Percentiles rank a stretch among this genome's conserved stretches.
phyloP scores from a whole-genome alignment of 2,797 vertebrate genomes.

The Astyanax mexicanus region DNA sequence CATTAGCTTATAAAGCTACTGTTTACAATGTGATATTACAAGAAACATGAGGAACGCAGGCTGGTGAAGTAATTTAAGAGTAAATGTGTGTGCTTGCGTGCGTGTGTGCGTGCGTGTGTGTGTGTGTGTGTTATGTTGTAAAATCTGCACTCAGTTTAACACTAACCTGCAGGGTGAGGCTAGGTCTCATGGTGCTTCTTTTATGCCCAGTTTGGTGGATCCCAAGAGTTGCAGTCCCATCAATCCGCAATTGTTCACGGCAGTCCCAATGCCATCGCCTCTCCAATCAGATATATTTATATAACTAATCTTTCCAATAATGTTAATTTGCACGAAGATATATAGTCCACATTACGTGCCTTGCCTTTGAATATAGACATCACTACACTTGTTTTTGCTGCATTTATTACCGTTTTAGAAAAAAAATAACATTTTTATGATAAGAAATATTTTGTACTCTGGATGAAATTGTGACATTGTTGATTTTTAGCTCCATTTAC shows the following conservation, averaged over 20 bases:
- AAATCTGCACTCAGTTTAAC: conserved; percentile 84
- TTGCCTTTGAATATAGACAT: conserved; percentile 99
- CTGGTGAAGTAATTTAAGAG: conserved; percentile 69
- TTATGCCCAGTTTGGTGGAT: conserved; percentile 71
- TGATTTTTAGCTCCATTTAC: conserved; percentile 99
- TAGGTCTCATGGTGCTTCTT: conserved; percentile 84
- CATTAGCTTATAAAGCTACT: conserved; percentile 88
- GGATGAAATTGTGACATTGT: conserved; percentile 93
- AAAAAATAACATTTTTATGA: conserved; percentile 95
- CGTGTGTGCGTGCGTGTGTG: conserved; percentile 75
- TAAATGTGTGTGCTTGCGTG: conserved; percentile 74
- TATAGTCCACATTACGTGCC: conserved; percentile 99
- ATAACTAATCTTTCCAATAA: conserved; percentile 91
- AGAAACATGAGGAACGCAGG: conserved; percentile 70
- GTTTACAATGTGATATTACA: conserved; percentile 81
- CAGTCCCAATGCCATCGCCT: conserved; percentile 87
- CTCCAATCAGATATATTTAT: conserved; percentile 86
- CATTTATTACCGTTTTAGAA: conserved; percentile 98
- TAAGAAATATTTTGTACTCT: conserved; percentile 99
- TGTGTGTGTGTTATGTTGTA: conserved; percentile 78
- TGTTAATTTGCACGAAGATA: conserved; percentile 99
- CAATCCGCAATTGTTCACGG: conserved; percentile 87
- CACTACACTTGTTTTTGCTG: conserved; percentile 99
- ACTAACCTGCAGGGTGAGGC: conserved; percentile 77
- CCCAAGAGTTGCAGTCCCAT: conserved; percentile 80